Evolutionary conservation across 2,113 vertebrate species (phyloP).

Genomic region (Sorex araneus): DNA sequence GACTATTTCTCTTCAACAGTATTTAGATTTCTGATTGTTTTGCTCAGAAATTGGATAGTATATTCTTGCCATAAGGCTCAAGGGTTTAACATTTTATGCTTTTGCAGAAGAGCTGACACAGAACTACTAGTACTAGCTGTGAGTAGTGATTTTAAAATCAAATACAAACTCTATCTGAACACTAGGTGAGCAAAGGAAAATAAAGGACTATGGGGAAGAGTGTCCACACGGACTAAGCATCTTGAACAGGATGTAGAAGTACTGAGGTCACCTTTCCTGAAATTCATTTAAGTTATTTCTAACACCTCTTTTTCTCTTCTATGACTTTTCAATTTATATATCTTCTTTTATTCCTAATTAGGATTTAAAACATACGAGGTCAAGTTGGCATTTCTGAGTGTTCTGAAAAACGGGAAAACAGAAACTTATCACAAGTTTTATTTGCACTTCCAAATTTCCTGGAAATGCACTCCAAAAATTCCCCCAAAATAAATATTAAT

Average conservation of each 20-base stretch:
- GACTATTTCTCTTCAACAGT: neutral
- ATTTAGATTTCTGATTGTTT: slow-evolving; percentile 21
- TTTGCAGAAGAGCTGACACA: slow-evolving; percentile 5
- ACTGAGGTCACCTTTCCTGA: neutral
- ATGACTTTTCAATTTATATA: neutral
- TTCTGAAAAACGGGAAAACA: neutral
- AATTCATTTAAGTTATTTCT: neutral
- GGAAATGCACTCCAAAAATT: neutral
- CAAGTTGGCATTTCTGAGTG: neutral
- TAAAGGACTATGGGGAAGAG: neutral
- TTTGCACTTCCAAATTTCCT: neutral
- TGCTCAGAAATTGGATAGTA: neutral
- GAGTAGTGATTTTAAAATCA: slow-evolving; percentile 45
- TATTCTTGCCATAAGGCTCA: neutral
- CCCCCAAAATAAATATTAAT: neutral
- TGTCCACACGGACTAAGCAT: neutral
- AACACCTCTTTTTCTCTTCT: neutral
- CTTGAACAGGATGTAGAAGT: neutral
- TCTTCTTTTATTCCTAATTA: neutral
- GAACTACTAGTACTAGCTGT: neutral
- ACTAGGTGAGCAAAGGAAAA: neutral
- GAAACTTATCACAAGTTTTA: neutral
- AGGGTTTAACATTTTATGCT: neutral
- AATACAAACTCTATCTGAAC: neutral
- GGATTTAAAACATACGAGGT: slow-evolving; percentile 5